A percentile compares a stretch with the other conserved stretches of the same genome.
Conservation (phyloP, 2,113 vertebrate genomes). For the Heloderma charlesbogerti region DNA sequence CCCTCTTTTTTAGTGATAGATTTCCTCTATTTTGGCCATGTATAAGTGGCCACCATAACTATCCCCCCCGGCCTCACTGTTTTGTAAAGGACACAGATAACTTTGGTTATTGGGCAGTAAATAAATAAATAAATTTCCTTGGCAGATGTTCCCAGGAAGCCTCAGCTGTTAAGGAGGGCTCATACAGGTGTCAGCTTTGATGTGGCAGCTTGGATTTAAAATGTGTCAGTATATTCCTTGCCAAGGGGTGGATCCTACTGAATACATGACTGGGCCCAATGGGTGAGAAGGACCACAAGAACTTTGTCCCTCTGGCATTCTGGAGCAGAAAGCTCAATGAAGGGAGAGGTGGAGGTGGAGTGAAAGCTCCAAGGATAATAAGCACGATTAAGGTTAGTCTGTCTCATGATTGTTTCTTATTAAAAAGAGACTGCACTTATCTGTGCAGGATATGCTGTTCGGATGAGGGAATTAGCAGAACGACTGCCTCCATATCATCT, state of each 20-base stretch:
- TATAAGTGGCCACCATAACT: no score
- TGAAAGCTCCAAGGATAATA: slow-evolving; percentile 75
- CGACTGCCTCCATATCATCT: slow-evolving; percentile 85
- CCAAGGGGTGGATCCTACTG: not conserved
- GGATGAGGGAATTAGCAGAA: slow-evolving; percentile 83
- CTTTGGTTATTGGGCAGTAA: not conserved
- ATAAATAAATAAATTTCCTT: not conserved
- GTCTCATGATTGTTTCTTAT: slow-evolving; percentile 80
- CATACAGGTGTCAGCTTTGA: not conserved
- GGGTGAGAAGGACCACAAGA: slow-evolving; percentile 14
- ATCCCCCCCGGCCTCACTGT: no score
- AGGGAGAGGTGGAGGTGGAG: slow-evolving; percentile 50
- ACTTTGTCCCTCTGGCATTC: slow-evolving; percentile 51
- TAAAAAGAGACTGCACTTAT: slow-evolving; percentile 80
- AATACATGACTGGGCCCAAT: not conserved
- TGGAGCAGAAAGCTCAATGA: slow-evolving; percentile 49
- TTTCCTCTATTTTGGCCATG: no score
- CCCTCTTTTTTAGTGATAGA: no score
- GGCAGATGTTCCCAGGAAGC: not conserved
- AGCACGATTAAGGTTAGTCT: slow-evolving; percentile 80
- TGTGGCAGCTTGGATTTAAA: not conserved
- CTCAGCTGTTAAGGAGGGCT: not conserved
- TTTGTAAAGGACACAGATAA: not conserved
- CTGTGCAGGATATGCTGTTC: slow-evolving; percentile 81
- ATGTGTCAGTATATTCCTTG: not conserved